Base-by-base conservation (phyloP, 92 coral and sea anemone genomes). In the Actinostola sp. region DNA sequence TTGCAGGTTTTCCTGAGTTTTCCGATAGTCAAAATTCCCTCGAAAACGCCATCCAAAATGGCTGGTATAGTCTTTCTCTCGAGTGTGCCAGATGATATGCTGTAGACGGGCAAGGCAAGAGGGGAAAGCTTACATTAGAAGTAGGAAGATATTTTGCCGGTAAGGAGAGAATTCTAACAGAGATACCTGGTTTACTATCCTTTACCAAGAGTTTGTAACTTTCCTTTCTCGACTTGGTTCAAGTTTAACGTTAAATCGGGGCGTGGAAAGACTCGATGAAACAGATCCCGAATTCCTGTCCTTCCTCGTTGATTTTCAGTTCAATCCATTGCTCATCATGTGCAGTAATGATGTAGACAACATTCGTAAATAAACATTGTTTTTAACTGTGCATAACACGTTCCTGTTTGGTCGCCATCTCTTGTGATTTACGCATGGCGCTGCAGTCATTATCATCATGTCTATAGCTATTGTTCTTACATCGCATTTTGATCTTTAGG, bases 11-110 rank as follows among this genome's bases (percentile, higher is more conserved):
- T 57, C 63, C 87, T 88, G 87, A 81, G 84, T 88, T 94, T 85
- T 93, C 57, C 89, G 89, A 91, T 88, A 75, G 83, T 88, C 88
- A 86, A 84, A 94, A 84, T 71, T 87, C 93, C 95, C 94, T 83
- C 94, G 50, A 82, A 91, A 88, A 91, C 97, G 98, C 96, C 92
- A 91, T 94, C 98, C 98, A 94, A 94, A 94, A 94, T 94, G 98
- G 98, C 98, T 92, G 98, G 92, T 87, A 88, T 94, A 92, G 87
- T 94, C 92, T 89, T 82, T 83, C 87, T 81, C 84, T 76, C 84
- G 71, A 73, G 86, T 83, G 84, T 80, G 83, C 87, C 89, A 87
- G 86, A 87, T 90, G 92, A 84, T 73, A 86, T 71, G 80, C 80
- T 87, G 89, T 76, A 88, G 84, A 36, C 85, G 81, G 77, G 81